These are phyloP conservation scores for Tupaia chinensis DNA, from an alignment of 2,113 vertebrate species.

Conservation along the genomic window DNA sequence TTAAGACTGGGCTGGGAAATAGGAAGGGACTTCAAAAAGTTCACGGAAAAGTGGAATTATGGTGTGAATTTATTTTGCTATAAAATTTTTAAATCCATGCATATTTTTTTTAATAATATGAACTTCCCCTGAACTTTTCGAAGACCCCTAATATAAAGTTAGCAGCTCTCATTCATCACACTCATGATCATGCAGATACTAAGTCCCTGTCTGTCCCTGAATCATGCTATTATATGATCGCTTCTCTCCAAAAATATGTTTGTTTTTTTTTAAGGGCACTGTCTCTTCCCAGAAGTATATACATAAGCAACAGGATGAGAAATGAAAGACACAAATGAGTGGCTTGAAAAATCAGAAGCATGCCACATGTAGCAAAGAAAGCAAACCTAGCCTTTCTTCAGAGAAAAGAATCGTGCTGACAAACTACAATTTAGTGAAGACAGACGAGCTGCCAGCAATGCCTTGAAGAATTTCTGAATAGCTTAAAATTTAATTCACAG, in stretches of 20 bases:
- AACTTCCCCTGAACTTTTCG: too few relatives aligned
- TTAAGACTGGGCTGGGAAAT: background rate
- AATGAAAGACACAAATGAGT: conserved; percentile 46
- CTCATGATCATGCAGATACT: background rate
- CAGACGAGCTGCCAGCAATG: conserved; percentile 77
- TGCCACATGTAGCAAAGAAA: conserved; percentile 53
- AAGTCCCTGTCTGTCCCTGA: background rate
- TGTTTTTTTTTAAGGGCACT: background rate
- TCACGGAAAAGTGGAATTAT: too few relatives aligned
- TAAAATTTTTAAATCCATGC: too few relatives aligned
- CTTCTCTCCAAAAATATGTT: background rate
- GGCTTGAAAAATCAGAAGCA: conserved; percentile 53
- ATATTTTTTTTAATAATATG: too few relatives aligned
- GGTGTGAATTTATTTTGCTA: too few relatives aligned
- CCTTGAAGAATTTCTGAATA: conserved; percentile 63
- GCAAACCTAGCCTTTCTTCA: background rate
- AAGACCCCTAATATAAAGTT: background rate
- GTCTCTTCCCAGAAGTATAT: conserved; percentile 29
- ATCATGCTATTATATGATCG: background rate
- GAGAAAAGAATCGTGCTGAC: conserved; percentile 58
- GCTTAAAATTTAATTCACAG: conserved; percentile 66
- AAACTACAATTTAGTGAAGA: conserved; percentile 72
- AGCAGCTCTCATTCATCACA: background rate
- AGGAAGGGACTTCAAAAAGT: too few relatives aligned
- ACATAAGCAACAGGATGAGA: conserved; percentile 54